These are phyloP conservation scores for Eulemur rufifrons DNA, from an alignment of 2,113 vertebrate species.

Conservation along the genomic window DNA sequence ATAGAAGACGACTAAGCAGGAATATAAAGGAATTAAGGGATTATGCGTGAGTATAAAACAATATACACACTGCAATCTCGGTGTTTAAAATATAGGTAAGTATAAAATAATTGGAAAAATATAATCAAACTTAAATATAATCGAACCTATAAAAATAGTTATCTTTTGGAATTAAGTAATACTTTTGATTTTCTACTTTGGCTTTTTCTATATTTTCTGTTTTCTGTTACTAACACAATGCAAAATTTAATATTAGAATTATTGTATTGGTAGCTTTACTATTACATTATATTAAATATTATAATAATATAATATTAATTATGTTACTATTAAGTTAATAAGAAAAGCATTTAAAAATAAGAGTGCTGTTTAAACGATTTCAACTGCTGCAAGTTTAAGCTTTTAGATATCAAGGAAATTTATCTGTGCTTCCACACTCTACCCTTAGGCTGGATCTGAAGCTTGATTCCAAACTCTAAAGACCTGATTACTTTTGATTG, in stretches of 20 bases:
- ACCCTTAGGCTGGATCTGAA: neutral
- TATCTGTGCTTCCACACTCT: neutral
- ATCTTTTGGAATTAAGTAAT: neutral
- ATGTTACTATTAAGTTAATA: neutral
- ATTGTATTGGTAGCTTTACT: neutral
- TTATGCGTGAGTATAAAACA: neutral
- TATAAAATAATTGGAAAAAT: conserved; percentile 26
- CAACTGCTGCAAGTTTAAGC: neutral
- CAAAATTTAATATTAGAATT: conserved; percentile 15
- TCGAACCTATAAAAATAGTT: neutral
- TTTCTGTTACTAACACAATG: neutral
- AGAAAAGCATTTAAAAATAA: conserved; percentile 35
- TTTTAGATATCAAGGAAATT: neutral
- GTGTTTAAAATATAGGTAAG: neutral
- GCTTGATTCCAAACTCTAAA: neutral
- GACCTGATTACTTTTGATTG: conserved; percentile 32
- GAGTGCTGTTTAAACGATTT: neutral
- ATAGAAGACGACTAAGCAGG: neutral
- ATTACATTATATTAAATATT: too few relatives aligned
- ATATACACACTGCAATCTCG: neutral
- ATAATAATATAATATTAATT: too few relatives aligned
- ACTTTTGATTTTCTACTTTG: neutral
- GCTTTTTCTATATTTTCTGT: neutral
- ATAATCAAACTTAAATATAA: neutral
- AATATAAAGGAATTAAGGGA: neutral